Percentiles rank a stretch among this genome's conserved stretches.
Evolutionary conservation across 2,797 vertebrate species (phyloP).

Genomic region (Poeciliopsis gracilis): DNA sequence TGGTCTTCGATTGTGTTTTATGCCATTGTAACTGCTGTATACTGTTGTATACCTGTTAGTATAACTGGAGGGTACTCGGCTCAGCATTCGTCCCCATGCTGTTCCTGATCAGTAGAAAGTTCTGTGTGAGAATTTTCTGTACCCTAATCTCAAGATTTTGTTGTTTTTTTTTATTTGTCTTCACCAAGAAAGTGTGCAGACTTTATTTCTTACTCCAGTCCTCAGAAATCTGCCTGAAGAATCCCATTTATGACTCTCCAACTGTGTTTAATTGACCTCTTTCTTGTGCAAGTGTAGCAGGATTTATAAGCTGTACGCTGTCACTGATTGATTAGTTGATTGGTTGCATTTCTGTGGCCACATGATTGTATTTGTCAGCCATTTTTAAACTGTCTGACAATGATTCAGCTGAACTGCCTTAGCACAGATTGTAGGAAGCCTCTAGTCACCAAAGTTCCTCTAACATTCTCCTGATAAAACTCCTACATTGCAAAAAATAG

Average conservation of each 20-base stretch:
- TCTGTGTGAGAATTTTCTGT: slow-evolving; percentile 62
- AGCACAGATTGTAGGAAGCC: slow-evolving; percentile 29
- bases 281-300: slow-evolving; percentile 6
- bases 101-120: slow-evolving; percentile 43
- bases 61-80: slow-evolving; percentile 50
- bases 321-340: slow-evolving; percentile 19
- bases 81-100: slow-evolving; percentile 29
- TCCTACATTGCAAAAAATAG: slow-evolving; percentile 7
- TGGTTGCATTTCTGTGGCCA: slow-evolving; percentile 26
- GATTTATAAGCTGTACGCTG: slow-evolving; percentile 16
- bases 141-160: slow-evolving; percentile 27
- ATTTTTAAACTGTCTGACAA: slow-evolving; percentile 22
- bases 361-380: slow-evolving; percentile 52
- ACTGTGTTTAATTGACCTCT: slow-evolving; percentile 8
- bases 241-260: slow-evolving; percentile 4
- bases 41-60: slow-evolving; percentile 84
- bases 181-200: slow-evolving; percentile 16
- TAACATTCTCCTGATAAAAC: slow-evolving; percentile 64
- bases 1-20: slow-evolving; percentile 24
- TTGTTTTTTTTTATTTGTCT: slow-evolving; percentile 6
- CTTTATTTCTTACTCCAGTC: not conserved
- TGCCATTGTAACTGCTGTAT: slow-evolving; percentile 76
- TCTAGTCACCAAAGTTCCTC: slow-evolving; percentile 78
- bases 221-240: not conserved
- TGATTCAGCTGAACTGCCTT: slow-evolving; percentile 24